Percentiles rank a stretch among this genome's conserved stretches.
Evolutionary conservation across 2,113 vertebrate genomes (phyloP).

Genomic region (Heterotis niloticus): DNA sequence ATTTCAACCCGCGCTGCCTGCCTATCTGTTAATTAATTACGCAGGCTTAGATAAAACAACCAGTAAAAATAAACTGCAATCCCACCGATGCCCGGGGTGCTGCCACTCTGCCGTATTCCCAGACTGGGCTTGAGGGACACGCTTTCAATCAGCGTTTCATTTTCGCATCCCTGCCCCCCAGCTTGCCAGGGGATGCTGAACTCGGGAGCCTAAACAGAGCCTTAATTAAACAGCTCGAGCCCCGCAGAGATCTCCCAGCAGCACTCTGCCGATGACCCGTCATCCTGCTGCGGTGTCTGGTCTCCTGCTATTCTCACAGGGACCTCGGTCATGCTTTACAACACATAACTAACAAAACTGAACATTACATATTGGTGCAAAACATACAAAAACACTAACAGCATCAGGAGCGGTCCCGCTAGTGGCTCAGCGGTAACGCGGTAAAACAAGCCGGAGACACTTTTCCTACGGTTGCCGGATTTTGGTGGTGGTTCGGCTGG

Average conservation of each 20-base stretch:
- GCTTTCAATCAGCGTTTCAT: slow-evolving; percentile 30
- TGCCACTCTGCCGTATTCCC: background rate
- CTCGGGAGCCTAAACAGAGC: slow-evolving; percentile 46
- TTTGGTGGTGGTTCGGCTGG: too few relatives aligned
- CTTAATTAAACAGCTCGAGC: slow-evolving; percentile 61
- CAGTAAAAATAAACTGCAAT: background rate
- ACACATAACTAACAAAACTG: background rate
- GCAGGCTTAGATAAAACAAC: background rate
- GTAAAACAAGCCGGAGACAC: background rate
- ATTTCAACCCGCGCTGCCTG: background rate
- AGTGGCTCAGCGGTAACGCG: background rate
- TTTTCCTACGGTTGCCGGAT: too few relatives aligned
- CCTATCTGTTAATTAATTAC: background rate
- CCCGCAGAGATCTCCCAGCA: slow-evolving; percentile 32
- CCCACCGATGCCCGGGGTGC: background rate
- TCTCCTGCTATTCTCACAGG: background rate
- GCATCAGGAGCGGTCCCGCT: background rate
- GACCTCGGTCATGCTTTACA: background rate
- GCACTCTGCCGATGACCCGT: slow-evolving; percentile 1
- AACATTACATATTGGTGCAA: background rate
- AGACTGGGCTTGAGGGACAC: slow-evolving; percentile 18
- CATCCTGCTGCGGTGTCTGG: background rate
- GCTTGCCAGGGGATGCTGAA: slow-evolving; percentile 34
- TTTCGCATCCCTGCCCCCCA: slow-evolving; percentile 28
- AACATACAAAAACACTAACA: background rate